These are phyloP conservation scores for Saxicola maurus DNA, from an alignment of 2,797 vertebrate species.

Conservation along the genomic window DNA sequence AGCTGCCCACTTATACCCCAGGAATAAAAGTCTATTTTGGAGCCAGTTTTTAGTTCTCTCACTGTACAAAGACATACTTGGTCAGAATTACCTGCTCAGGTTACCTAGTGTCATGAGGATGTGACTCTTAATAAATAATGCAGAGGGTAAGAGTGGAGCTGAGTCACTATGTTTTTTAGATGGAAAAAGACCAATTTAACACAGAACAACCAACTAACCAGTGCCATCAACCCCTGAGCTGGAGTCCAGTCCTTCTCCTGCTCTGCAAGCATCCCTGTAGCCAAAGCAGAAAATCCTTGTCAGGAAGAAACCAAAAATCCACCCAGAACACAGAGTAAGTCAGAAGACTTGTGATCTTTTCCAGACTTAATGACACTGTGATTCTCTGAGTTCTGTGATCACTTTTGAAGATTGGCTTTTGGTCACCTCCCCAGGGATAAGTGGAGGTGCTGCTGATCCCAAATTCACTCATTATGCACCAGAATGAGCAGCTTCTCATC, in stretches of 20 bases:
- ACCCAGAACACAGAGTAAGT: not conserved
- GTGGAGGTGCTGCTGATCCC: not conserved
- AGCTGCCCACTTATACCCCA: not conserved
- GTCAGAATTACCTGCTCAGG: not conserved
- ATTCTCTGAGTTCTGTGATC: not conserved
- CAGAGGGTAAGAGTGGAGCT: not conserved
- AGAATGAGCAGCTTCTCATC: not conserved
- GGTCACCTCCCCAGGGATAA: not conserved
- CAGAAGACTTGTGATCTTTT: not conserved
- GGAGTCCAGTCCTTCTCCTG: not conserved
- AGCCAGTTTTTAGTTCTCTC: not conserved
- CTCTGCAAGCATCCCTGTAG: rapidly evolving
- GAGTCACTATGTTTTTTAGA: not conserved
- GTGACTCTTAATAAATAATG: not conserved
- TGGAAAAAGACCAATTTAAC: not conserved
- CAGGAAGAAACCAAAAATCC: not conserved
- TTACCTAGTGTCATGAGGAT: not conserved
- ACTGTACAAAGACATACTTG: not conserved
- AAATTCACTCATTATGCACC: not conserved
- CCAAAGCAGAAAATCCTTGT: not conserved
- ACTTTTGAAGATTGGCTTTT: not conserved
- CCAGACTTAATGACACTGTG: not conserved
- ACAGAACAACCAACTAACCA: not conserved
- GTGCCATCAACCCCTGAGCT: not conserved
- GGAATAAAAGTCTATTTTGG: not conserved